phyloP scores from a whole-genome alignment of 2,888 invertebrate species.

The Brachypalpus laphriformis region DNA sequence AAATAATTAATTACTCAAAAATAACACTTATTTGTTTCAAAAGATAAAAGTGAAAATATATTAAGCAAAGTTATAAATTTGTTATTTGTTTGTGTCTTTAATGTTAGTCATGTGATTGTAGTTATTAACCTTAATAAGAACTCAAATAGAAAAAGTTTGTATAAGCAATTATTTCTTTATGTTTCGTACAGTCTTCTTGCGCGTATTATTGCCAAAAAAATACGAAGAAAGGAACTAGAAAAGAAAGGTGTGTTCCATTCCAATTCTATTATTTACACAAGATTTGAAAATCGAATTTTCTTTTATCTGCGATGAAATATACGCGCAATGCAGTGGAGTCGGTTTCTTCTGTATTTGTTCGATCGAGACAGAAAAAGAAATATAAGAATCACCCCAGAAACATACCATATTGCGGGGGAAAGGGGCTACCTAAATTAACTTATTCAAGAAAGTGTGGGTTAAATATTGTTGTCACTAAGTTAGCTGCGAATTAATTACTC shows the following conservation, averaged over 20 bases:
- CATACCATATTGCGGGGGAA: neutral
- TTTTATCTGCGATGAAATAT: neutral
- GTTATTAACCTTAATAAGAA: constrained; percentile 60
- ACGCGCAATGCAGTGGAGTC: neutral
- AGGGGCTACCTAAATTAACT: neutral
- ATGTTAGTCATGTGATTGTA: constrained; percentile 51
- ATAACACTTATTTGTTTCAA: neutral
- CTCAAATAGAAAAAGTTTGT: constrained; percentile 54
- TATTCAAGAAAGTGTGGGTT: neutral
- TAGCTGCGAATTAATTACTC: neutral
- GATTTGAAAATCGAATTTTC: constrained; percentile 19
- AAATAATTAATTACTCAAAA: neutral
- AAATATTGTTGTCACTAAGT: neutral
- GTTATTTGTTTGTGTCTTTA: constrained; percentile 25
- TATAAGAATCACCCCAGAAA: neutral
- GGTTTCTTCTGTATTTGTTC: neutral
- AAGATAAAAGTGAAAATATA: constrained; percentile 3
- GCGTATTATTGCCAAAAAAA: constrained; percentile 29
- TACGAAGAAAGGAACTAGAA: neutral
- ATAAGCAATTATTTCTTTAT: constrained; percentile 44
- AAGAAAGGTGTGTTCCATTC: constrained; percentile 58
- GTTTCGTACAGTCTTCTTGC: constrained; percentile 22
- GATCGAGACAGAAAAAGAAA: too few relatives aligned
- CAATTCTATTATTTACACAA: constrained; percentile 45
- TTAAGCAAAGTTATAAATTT: constrained; percentile 27